Conservation (phyloP, 2,888 invertebrate genomes). For the Polyommatus icarus region DNA sequence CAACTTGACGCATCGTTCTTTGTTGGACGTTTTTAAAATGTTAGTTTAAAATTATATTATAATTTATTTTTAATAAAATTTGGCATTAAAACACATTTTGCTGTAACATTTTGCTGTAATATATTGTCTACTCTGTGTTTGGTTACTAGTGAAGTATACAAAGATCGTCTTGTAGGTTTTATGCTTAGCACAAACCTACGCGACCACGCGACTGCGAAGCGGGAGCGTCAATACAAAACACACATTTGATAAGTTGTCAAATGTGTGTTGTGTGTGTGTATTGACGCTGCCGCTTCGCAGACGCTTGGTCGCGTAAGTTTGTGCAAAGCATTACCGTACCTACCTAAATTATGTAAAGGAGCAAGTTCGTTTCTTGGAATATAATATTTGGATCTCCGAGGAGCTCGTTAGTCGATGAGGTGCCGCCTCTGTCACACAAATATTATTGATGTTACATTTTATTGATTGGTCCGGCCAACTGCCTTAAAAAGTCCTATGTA, state of each 20-base stretch:
- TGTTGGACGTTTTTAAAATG: too few species aligned
- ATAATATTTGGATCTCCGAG: constrained; percentile 47
- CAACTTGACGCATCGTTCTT: too few species aligned
- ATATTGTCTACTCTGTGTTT: too few species aligned
- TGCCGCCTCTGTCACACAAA: constrained; percentile 58
- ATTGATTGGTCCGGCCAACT: constrained; percentile 54
- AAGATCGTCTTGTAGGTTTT: neutral
- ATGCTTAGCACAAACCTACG: too few species aligned
- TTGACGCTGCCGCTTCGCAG: too few species aligned
- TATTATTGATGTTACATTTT: constrained; percentile 64
- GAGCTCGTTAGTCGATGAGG: constrained; percentile 67
- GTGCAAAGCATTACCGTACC: too few species aligned
- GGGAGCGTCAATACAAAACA: too few species aligned
- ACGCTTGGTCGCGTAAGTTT: too few species aligned
- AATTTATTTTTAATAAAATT: neutral
- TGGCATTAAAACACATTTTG: neutral
- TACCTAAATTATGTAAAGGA: neutral
- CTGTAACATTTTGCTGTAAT: neutral
- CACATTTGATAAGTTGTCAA: too few species aligned
- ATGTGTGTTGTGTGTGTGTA: too few species aligned
- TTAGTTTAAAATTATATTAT: neutral
- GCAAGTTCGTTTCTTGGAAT: neutral
- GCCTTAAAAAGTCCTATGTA: neutral
- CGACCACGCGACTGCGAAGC: too few species aligned
- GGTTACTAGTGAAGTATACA: too few species aligned